Evolutionary conservation across 2,113 vertebrate genomes (phyloP).

Genomic region (Verasper variegatus): DNA sequence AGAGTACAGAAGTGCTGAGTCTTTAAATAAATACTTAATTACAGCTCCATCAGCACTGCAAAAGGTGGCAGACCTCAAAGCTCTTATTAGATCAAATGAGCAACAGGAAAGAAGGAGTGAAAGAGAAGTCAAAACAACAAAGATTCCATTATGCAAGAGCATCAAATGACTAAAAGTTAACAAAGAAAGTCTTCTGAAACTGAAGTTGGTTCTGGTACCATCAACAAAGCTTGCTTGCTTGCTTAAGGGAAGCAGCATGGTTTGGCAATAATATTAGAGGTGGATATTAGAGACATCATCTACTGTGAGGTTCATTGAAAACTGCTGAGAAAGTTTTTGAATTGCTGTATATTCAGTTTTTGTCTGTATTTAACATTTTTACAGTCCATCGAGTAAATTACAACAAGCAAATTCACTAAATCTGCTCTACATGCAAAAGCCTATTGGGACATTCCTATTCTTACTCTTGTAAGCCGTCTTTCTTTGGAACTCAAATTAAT

Average conservation of each 20-base stretch:
- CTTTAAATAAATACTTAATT: too few species aligned
- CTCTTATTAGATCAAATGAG: too few species aligned
- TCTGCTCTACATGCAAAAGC: not conserved
- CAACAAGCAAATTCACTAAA: not conserved
- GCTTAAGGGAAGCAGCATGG: too few species aligned
- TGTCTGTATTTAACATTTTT: not conserved
- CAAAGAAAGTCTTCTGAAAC: too few species aligned
- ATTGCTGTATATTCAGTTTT: not conserved
- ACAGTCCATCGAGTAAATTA: not conserved
- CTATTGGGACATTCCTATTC: not conserved
- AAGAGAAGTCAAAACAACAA: not conserved
- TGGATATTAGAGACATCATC: too few species aligned
- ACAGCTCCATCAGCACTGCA: too few species aligned
- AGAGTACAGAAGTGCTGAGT: not conserved
- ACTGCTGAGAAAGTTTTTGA: too few species aligned
- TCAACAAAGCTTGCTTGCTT: not conserved
- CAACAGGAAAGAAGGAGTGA: not conserved
- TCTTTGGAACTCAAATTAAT: not conserved
- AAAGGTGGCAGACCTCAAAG: too few species aligned
- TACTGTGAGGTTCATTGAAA: too few species aligned
- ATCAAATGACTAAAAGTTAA: not conserved
- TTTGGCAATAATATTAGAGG: too few species aligned
- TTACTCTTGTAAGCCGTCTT: not conserved
- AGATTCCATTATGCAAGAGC: not conserved
- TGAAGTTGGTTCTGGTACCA: not conserved